Evolutionary conservation across 2,113 vertebrate genomes (phyloP).

Genomic region (Corydoras maculifer): DNA sequence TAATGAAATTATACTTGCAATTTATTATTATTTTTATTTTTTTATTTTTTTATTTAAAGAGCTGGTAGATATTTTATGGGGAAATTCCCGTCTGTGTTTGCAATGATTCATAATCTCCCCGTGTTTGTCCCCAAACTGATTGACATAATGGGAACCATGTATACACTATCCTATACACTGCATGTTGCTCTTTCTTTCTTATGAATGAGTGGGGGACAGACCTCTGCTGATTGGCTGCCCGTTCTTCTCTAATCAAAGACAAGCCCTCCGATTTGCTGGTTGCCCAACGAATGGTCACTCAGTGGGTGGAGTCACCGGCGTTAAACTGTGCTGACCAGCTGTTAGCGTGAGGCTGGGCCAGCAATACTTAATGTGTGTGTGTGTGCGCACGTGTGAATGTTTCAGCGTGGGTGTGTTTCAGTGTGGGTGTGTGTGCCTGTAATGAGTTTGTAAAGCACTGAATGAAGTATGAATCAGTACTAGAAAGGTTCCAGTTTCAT

Average conservation of each 20-base stretch:
- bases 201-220: conserved; percentile 62
- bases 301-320: conserved; percentile 39
- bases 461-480: conserved; percentile 47
- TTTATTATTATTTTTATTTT: too few species aligned
- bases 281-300: conserved; percentile 29
- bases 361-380: conserved; percentile 19
- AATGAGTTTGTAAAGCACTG: background rate
- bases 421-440: conserved; percentile 17
- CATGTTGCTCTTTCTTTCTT: conserved; percentile 52
- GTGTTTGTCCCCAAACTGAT: too few species aligned
- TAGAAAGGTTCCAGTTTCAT: conserved; percentile 50
- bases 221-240: conserved; percentile 56
- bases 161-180: conserved; percentile 45
- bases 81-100: too few species aligned
- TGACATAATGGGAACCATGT: too few species aligned
- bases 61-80: too few species aligned
- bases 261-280: conserved; percentile 29
- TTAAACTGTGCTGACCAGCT: conserved; percentile 45
- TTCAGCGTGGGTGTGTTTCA: background rate
- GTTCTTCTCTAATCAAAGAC: conserved; percentile 38
- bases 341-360: conserved; percentile 23
- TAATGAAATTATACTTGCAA: too few species aligned
- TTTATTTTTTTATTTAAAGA: too few species aligned
- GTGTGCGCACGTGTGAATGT: background rate
- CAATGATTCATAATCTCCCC: too few species aligned